These are phyloP conservation scores for Aphodius sticticus DNA, from an alignment of 2,888 invertebrate genomes.

Conservation along the genomic window DNA sequence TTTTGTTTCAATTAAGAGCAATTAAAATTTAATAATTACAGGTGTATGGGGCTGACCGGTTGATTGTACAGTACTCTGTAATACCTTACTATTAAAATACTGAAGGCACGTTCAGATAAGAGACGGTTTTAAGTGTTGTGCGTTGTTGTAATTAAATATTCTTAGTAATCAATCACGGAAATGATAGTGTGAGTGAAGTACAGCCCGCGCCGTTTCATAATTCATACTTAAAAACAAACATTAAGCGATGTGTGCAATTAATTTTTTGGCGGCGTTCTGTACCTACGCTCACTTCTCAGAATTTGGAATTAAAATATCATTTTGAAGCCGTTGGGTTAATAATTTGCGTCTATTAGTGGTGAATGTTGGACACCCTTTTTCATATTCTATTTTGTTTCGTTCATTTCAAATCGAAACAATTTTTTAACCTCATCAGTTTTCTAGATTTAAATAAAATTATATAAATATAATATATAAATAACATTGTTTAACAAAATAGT, in stretches of 20 bases:
- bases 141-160: slow-evolving; percentile 41
- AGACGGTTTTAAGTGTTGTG: slow-evolving; percentile 29
- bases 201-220: slow-evolving; percentile 15
- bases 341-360: too few species aligned
- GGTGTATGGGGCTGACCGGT: slow-evolving; percentile 10
- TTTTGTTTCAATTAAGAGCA: slow-evolving; percentile 33
- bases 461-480: too few species aligned
- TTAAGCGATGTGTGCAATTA: neutral
- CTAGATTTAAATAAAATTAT: too few species aligned
- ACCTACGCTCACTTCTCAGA: neutral
- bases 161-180: slow-evolving; percentile 41
- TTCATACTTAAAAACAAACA: slow-evolving; percentile 5
- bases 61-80: slow-evolving; percentile 30
- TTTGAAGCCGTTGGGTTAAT: too few species aligned
- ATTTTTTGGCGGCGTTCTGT: neutral
- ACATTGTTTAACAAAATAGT: too few species aligned
- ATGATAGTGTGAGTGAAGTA: slow-evolving; percentile 27
- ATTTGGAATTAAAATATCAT: neutral
- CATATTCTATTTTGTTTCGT: too few species aligned
- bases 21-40: slow-evolving; percentile 37
- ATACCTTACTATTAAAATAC: slow-evolving; percentile 35
- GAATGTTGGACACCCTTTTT: too few species aligned
- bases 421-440: too few species aligned
- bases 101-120: slow-evolving; percentile 23
- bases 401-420: too few species aligned